Evolutionary conservation across 2,113 vertebrate genomes (phyloP).

Genomic region (Corythoichthys haematopterus): DNA sequence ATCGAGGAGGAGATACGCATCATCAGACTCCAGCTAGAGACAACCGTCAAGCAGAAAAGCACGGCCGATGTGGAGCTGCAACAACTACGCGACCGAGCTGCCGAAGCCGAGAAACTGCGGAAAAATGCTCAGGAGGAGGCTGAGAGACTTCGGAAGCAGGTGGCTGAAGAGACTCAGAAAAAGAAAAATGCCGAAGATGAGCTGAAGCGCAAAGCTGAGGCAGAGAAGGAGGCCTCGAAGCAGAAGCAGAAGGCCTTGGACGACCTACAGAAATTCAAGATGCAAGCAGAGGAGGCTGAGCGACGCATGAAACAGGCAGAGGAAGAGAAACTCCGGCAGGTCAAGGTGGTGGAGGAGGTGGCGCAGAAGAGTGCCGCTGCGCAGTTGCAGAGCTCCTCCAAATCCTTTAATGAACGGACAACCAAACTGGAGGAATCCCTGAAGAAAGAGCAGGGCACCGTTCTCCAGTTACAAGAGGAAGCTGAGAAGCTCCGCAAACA

Average conservation of each 20-base stretch:
- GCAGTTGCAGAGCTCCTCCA: constrained; percentile 79
- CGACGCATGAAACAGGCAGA: constrained; percentile 85
- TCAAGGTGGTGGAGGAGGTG: constrained; percentile 82
- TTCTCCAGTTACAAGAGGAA: constrained; percentile 87
- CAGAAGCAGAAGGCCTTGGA: constrained; percentile 87
- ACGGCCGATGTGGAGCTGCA: constrained; percentile 79
- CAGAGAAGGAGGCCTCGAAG: constrained; percentile 83
- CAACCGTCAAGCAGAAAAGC: constrained; percentile 77
- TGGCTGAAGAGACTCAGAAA: constrained; percentile 87
- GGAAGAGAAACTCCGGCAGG: constrained; percentile 82
- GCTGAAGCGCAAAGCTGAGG: constrained; percentile 81
- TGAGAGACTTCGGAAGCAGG: constrained; percentile 85
- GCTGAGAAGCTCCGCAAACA: constrained; percentile 79
- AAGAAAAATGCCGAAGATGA: constrained; percentile 90
- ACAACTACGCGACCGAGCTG: constrained; percentile 74
- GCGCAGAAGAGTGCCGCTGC: constrained; percentile 78
- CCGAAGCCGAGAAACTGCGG: constrained; percentile 83
- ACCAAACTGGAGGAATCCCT: constrained; percentile 83
- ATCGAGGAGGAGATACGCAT: constrained; percentile 92
- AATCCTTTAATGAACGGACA: constrained; percentile 77
- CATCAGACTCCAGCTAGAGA: constrained; percentile 85
- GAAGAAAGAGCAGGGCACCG: constrained; percentile 82
- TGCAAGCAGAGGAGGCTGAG: constrained; percentile 88
- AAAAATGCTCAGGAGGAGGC: constrained; percentile 87
- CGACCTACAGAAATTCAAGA: constrained; percentile 81